Percentiles rank a stretch among this genome's conserved stretches.
phyloP scores from a whole-genome alignment of 2,888 invertebrate species.

The Drosophila kambysellisi region DNA sequence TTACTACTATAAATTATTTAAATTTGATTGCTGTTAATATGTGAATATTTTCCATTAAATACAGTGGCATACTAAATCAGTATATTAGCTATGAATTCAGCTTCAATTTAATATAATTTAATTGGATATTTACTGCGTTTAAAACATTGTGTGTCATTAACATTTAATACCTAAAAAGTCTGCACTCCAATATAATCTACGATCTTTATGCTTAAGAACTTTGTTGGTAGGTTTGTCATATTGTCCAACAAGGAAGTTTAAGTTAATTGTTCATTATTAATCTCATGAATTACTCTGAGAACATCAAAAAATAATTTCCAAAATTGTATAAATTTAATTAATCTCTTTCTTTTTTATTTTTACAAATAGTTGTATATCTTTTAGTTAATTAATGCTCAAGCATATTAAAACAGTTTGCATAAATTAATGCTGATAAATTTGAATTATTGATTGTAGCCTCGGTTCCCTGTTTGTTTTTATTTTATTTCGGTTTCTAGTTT shows the following conservation, averaged over 20 bases:
- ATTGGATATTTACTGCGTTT: background rate
- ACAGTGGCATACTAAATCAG: background rate
- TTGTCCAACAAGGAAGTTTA: too few relatives aligned
- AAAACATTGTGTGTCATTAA: background rate
- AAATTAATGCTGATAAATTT: slow-evolving; percentile 32
- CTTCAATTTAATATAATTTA: slow-evolving; percentile 1
- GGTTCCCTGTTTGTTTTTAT: slow-evolving; percentile 36
- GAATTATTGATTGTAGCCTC: slow-evolving; percentile 16
- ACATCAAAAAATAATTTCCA: background rate
- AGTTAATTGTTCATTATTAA: background rate
- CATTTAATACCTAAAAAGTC: background rate
- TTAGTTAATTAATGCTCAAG: background rate
- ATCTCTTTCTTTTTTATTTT: background rate
- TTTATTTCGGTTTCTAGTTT: slow-evolving; percentile 20
- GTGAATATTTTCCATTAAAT: slow-evolving; percentile 49
- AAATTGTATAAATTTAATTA: background rate
- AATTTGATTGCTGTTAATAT: slow-evolving; percentile 62
- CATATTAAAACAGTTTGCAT: slow-evolving; percentile 25
- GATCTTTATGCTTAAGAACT: too few relatives aligned
- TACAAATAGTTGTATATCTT: background rate
- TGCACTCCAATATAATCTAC: background rate
- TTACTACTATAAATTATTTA: slow-evolving; percentile 47
- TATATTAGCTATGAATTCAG: slow-evolving; percentile 4
- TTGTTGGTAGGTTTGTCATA: background rate
- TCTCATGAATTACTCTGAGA: background rate